Evolutionary conservation across 1,140 invertebrate species (phyloP).

Genomic region (Drosophila ohnishii): DNA sequence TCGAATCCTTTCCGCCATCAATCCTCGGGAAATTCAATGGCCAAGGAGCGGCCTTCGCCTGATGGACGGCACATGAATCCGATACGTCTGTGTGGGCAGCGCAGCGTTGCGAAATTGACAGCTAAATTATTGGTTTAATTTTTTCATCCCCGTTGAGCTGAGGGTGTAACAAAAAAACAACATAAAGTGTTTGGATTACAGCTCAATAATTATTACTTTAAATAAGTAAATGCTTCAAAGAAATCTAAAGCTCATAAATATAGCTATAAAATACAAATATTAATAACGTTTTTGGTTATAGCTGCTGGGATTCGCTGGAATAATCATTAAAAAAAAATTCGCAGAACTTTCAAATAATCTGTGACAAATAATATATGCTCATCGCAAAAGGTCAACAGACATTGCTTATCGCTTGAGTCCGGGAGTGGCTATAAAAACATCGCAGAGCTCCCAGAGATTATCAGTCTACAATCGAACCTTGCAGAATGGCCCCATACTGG

Average conservation of each 20-base stretch:
- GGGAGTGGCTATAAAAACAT: not conserved
- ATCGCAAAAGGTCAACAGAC: not conserved
- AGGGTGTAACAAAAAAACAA: conserved; percentile 9
- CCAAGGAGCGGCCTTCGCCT: conserved; percentile 18
- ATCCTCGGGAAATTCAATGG: conserved; percentile 30
- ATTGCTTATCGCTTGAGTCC: not conserved
- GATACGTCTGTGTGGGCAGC: conserved; percentile 54
- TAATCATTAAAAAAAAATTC: not conserved
- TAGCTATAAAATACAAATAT: not conserved
- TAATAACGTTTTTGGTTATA: not conserved
- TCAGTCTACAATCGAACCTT: not conserved
- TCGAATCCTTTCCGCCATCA: conserved; percentile 48
- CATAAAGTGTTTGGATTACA: not conserved
- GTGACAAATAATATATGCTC: not conserved
- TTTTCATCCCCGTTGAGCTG: not conserved
- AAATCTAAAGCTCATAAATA: not conserved
- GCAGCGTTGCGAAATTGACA: conserved; percentile 48
- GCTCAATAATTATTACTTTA: not conserved
- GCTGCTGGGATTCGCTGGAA: not conserved
- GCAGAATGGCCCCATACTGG: conserved; percentile 1
- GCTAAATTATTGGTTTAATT: conserved; percentile 47
- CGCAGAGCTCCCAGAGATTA: not conserved
- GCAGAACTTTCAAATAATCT: not conserved
- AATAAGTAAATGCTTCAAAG: not conserved
- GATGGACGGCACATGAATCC: conserved; percentile 10